Evolutionary conservation across 2,797 vertebrate species (phyloP).

Genomic region (Protonibea diacanthus): DNA sequence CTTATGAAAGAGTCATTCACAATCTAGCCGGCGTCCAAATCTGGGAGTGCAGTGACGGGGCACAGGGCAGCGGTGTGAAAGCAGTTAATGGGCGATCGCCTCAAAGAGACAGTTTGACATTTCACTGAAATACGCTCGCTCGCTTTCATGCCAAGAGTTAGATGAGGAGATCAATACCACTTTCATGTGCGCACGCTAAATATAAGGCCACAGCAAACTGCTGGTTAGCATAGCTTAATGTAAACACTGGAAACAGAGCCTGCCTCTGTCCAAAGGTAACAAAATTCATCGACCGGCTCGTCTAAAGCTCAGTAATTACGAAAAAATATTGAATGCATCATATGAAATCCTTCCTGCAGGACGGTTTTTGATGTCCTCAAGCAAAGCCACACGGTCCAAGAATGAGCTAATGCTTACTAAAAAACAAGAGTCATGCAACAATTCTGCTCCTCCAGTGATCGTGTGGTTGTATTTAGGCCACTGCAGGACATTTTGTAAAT

Average conservation of each 20-base stretch:
- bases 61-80: not conserved
- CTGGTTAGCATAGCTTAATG: not conserved
- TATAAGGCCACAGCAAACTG: not conserved
- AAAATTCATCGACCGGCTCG: not conserved
- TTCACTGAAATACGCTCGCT: not conserved
- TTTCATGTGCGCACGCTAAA: not conserved
- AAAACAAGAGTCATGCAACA: not conserved
- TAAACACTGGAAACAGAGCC: not conserved
- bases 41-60: conserved; percentile 10
- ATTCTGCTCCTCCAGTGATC: not conserved
- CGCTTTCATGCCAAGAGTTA: conserved; percentile 3
- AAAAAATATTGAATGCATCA: not conserved
- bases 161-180: conserved; percentile 10
- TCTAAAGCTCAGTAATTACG: not conserved
- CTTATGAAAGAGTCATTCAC: conserved; percentile 55
- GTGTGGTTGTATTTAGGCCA: not conserved
- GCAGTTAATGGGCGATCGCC: conserved; percentile 26
- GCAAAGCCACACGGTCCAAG: not conserved
- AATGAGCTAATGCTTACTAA: not conserved
- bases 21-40: conserved; percentile 38
- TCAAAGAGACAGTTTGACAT: conserved; percentile 15
- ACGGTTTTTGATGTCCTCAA: not conserved
- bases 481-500: not conserved
- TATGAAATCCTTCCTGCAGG: not conserved
- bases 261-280: not conserved